Percentiles rank a stretch among this genome's conserved stretches.
These are phyloP conservation scores for Sesamia inferens DNA, from an alignment of 2,888 invertebrate species.

Conservation along the genomic window DNA sequence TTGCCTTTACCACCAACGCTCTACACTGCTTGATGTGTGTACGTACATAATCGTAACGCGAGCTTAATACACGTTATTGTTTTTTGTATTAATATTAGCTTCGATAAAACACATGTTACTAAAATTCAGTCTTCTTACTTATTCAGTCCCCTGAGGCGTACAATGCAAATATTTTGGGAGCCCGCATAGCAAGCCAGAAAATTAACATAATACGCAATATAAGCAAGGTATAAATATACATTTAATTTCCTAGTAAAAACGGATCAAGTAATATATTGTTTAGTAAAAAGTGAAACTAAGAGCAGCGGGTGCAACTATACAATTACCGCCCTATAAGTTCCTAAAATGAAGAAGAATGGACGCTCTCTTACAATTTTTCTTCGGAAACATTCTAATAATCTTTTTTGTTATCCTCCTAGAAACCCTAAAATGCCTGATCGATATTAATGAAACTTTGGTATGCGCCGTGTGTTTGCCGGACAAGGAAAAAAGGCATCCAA, in stretches of 20 bases:
- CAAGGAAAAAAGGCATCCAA: too few relatives aligned
- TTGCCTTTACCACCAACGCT: too few relatives aligned
- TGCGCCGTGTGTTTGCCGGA: too few relatives aligned
- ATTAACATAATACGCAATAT: conserved; percentile 22
- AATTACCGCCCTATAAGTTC: background rate
- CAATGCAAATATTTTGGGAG: conserved; percentile 36
- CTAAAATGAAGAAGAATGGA: background rate
- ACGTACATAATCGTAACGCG: too few relatives aligned
- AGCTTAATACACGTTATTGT: background rate
- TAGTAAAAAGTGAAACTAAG: background rate
- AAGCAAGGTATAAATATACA: background rate
- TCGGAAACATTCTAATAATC: background rate
- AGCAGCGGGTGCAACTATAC: background rate
- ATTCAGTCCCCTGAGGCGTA: conserved; percentile 31
- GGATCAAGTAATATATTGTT: background rate
- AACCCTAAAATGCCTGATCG: too few relatives aligned
- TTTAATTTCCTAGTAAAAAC: background rate
- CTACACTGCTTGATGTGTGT: too few relatives aligned
- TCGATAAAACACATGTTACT: conserved; percentile 26
- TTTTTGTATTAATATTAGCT: background rate
- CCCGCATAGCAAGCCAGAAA: conserved; percentile 10
- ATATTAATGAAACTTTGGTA: too few relatives aligned
- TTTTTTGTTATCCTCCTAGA: too few relatives aligned
- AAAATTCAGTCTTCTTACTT: conserved; percentile 28
- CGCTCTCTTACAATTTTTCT: background rate